Evolutionary conservation across 1,140 invertebrate species (phyloP).

Genomic region (Drosophila nikananu): DNA sequence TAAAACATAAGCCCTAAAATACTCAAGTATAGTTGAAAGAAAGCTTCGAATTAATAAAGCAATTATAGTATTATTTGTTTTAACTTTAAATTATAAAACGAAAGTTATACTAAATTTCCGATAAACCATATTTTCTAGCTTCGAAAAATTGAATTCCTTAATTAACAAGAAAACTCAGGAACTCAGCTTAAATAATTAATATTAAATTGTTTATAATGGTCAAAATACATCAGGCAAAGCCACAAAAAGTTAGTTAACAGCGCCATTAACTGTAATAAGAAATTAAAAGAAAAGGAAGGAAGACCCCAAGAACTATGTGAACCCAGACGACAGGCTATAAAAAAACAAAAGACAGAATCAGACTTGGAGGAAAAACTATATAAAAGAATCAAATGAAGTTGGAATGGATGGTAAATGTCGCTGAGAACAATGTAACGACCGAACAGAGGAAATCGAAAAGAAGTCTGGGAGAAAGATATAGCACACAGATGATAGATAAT

Average conservation of each 20-base stretch:
- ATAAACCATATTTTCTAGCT: background rate
- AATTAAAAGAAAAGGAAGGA: slow-evolving; percentile 11
- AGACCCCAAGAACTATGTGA: slow-evolving; percentile 31
- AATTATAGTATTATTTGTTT: background rate
- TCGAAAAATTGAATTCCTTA: background rate
- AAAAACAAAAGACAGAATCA: slow-evolving; percentile 17
- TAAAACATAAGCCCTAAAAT: background rate
- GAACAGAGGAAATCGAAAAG: slow-evolving; percentile 11
- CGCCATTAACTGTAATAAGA: slow-evolving; percentile 38
- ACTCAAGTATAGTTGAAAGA: too few species aligned
- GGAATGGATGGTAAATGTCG: slow-evolving; percentile 19
- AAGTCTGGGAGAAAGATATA: slow-evolving; percentile 8
- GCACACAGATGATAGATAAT: slow-evolving; percentile 24
- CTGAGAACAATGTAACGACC: slow-evolving; percentile 17
- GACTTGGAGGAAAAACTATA: slow-evolving; percentile 5
- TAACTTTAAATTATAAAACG: background rate
- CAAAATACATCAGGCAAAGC: slow-evolving; percentile 21
- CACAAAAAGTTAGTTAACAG: slow-evolving; percentile 38
- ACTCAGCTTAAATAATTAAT: background rate
- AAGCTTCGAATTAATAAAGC: background rate
- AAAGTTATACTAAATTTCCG: background rate
- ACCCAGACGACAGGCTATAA: slow-evolving; percentile 17
- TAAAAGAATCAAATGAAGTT: slow-evolving; percentile 19
- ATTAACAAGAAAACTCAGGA: background rate
- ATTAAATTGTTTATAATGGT: slow-evolving; percentile 17